A percentile compares a stretch with the other conserved stretches of the same genome.
phyloP scores from a whole-genome alignment of 1,140 invertebrate species.

The Panulirus ornatus region DNA sequence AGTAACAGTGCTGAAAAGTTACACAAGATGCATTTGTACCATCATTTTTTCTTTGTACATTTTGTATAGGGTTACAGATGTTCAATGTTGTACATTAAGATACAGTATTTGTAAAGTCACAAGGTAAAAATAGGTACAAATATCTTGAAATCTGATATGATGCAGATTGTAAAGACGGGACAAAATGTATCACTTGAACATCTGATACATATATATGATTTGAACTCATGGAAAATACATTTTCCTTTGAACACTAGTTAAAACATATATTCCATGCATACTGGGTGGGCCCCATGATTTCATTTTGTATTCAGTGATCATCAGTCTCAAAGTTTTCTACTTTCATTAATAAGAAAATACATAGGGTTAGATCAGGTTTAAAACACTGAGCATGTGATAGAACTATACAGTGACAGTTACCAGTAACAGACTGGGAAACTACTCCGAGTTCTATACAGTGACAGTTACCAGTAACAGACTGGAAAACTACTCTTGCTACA shows the following conservation, averaged over 20 bases:
- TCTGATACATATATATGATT: background rate
- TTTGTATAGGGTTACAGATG: constrained; percentile 19
- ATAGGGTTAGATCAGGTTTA: background rate
- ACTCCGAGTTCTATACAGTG: constrained; percentile 5
- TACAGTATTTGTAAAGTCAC: background rate
- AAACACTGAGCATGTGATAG: constrained; percentile 30
- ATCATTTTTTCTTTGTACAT: constrained; percentile 42
- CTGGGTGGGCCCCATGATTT: background rate
- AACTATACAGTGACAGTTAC: constrained; percentile 22
- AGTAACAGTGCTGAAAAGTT: constrained; percentile 3
- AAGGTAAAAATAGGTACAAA: constrained; percentile 42
- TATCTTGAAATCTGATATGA: constrained; percentile 31
- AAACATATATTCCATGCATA: background rate
- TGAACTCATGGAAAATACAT: background rate
- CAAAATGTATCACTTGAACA: background rate
- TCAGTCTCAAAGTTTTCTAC: constrained; percentile 5
- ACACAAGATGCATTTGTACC: constrained; percentile 45
- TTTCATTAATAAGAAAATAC: background rate
- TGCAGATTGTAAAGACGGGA: constrained; percentile 15
- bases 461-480: constrained; percentile 16
- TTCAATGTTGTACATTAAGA: constrained; percentile 22
- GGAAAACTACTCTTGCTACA: background rate
- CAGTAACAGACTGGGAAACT: background rate
- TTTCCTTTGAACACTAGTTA: background rate
- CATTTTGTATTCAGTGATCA: background rate